A percentile compares a stretch with the other conserved stretches of the same genome.
phyloP scores from a whole-genome alignment of 2,797 vertebrate species.

The Sphenopsis melanotis region DNA sequence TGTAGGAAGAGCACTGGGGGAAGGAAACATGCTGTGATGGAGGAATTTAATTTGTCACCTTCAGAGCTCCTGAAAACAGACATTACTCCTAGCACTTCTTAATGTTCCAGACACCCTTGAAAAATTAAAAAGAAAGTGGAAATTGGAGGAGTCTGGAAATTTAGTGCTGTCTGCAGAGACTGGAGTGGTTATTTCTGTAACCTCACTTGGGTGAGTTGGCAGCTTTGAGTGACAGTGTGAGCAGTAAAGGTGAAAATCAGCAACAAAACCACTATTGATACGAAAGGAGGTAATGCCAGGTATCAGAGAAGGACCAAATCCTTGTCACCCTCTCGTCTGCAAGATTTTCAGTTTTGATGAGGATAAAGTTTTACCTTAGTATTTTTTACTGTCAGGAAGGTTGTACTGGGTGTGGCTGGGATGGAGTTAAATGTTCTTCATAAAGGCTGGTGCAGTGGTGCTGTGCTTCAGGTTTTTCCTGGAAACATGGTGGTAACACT shows the following conservation, averaged over 20 bases:
- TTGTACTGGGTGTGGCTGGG: not conserved
- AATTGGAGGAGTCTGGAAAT: not conserved
- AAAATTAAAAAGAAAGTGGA: not conserved
- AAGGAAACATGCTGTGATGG: not conserved
- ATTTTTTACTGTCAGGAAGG: not conserved
- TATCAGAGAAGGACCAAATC: not conserved
- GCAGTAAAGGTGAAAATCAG: not conserved
- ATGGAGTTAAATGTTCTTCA: not conserved
- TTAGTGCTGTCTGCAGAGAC: not conserved
- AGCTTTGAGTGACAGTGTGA: not conserved
- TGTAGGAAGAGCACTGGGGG: not conserved
- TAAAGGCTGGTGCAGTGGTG: not conserved
- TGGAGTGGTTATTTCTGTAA: not conserved
- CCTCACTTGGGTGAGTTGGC: not conserved
- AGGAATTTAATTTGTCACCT: not conserved
- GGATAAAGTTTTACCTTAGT: not conserved
- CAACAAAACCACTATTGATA: accelerated
- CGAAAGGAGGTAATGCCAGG: not conserved
- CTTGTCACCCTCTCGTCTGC: not conserved
- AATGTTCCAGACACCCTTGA: not conserved
- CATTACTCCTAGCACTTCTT: not conserved
- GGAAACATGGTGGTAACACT: accelerated
- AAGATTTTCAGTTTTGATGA: not conserved
- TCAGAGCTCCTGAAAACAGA: not conserved
- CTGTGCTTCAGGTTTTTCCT: not conserved